phyloP scores from a whole-genome alignment of 2,113 vertebrate species.

The Hippopotamus amphibius region DNA sequence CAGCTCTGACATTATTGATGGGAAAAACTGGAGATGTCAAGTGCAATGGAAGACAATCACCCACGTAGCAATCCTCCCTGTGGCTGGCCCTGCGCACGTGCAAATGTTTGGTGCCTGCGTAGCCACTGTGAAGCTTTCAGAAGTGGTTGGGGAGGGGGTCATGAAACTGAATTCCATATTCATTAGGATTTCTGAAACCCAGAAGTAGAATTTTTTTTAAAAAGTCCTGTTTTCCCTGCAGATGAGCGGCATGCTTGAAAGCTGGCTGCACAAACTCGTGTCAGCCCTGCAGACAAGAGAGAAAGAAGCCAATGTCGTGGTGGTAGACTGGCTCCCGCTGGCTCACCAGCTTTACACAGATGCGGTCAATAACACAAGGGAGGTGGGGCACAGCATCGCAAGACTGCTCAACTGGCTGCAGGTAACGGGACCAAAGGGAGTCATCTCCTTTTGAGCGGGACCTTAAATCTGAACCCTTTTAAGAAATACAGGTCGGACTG shows the following conservation, averaged over 20 bases:
- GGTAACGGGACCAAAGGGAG: slow-evolving; percentile 82
- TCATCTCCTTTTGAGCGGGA: neutral
- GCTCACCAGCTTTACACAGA: slow-evolving; percentile 95
- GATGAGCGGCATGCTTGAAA: slow-evolving; percentile 95
- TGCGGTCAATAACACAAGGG: slow-evolving; percentile 91
- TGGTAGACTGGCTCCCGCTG: slow-evolving; percentile 94
- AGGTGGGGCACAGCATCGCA: slow-evolving; percentile 90
- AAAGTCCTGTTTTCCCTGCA: slow-evolving; percentile 75
- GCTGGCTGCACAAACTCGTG: slow-evolving; percentile 93
- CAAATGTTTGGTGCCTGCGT: neutral
- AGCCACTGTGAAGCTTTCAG: neutral
- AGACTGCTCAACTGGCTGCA: slow-evolving; percentile 94
- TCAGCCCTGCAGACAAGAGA: slow-evolving; percentile 92
- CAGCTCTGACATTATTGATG: neutral
- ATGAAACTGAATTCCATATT: neutral
- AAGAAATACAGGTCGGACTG: neutral
- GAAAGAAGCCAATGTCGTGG: slow-evolving; percentile 91
- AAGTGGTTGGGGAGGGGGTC: neutral
- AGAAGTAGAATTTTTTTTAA: neutral
- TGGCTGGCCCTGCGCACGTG: too few species aligned
- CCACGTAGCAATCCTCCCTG: neutral
- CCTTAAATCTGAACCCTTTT: neutral
- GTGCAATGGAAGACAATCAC: neutral
- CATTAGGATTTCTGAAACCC: neutral
- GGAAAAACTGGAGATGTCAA: neutral